Conservation (phyloP, 2,888 invertebrate genomes). For the Osedax frankpressi region DNA sequence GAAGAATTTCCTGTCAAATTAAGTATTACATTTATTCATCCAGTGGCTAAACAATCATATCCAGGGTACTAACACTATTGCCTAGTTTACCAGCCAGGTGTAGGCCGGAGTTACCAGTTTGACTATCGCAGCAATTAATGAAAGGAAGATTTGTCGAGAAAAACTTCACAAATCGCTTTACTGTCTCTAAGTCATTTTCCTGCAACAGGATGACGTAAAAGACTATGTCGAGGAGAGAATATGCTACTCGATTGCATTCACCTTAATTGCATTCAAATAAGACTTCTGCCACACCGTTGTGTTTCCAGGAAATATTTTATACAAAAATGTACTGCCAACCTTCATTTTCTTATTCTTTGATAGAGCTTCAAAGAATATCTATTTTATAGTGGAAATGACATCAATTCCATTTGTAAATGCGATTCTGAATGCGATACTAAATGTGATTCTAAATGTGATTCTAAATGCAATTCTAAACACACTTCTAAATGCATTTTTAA, state of each 20-base stretch:
- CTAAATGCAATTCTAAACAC: too few species aligned
- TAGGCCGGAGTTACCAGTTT: slow-evolving; percentile 39
- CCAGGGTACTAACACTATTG: slow-evolving; percentile 35
- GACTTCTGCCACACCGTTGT: slow-evolving; percentile 36
- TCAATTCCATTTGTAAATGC: too few species aligned
- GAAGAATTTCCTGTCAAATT: slow-evolving; percentile 35
- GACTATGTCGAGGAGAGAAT: neutral
- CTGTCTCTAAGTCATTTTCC: slow-evolving; percentile 39
- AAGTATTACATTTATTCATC: too few species aligned
- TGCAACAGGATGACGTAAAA: slow-evolving; percentile 23
- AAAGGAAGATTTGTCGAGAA: slow-evolving; percentile 37
- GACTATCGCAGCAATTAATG: slow-evolving; percentile 40
- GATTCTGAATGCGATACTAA: too few species aligned
- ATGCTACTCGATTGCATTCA: too few species aligned
- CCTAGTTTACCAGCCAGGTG: slow-evolving; percentile 40
- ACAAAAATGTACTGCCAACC: slow-evolving; percentile 37
- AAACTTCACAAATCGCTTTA: slow-evolving; percentile 40
- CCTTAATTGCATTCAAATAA: slow-evolving; percentile 12
- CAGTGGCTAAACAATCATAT: neutral
- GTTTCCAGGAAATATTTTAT: slow-evolving; percentile 44
- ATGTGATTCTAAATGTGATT: too few species aligned
- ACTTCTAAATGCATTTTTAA: too few species aligned
- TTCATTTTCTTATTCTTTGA: slow-evolving; percentile 40
- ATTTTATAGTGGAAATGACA: too few species aligned
- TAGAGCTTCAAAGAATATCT: slow-evolving; percentile 39